Base-by-base conservation (phyloP, 2,888 invertebrate genomes). In the Drosophila quasianomalipes region DNA sequence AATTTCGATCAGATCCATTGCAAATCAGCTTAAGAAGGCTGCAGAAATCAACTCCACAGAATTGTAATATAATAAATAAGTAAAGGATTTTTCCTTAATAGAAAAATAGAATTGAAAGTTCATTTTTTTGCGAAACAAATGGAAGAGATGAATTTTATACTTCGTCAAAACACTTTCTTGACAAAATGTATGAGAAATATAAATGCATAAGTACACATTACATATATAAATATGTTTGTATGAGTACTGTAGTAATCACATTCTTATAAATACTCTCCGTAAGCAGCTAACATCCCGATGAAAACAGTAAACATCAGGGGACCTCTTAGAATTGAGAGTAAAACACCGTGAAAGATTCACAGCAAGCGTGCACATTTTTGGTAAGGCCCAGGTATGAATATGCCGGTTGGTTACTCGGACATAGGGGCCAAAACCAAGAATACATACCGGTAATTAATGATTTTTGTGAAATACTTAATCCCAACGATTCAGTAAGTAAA, bases 371-470 rank as follows among this genome's bases (percentile, higher is more conserved):
- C 41, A n/a, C 10, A n/a, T 41, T 41, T 10, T 41, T n/a, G 10
- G 41, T 5, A 41, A n/a, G 5, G 37, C 7, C 4, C n/a, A 10
- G 10, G 2, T 41, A n/a, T 12, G n/a, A 41, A n/a, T n/a, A 41
- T 41, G 41, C 10, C 19, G 5, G 30, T 16, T 16, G 2, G n/a
- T 19, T 51, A 10, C 51, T 51, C 12, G 19, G 19, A 10, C 30
- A 9, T 30, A 14, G 30, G 10, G 2, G 4, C 19, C 5, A 52
- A n/a, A 22, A 33, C 16, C 47, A 47, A 9, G 26, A 9, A 53
- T 33, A 53, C 53, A 33, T 53, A 53, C 53, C 53, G 22, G 53
- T 22, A 31, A 35, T 22, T 35, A 53, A 12, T 9, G 53, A 53
- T 22, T 53, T 53, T 16, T 53, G 33, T 35, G 33, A 53, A 22